Percentiles rank a stretch among this genome's conserved stretches.
Conservation (phyloP, 2,113 vertebrate species). For the Oriolus oriolus region DNA sequence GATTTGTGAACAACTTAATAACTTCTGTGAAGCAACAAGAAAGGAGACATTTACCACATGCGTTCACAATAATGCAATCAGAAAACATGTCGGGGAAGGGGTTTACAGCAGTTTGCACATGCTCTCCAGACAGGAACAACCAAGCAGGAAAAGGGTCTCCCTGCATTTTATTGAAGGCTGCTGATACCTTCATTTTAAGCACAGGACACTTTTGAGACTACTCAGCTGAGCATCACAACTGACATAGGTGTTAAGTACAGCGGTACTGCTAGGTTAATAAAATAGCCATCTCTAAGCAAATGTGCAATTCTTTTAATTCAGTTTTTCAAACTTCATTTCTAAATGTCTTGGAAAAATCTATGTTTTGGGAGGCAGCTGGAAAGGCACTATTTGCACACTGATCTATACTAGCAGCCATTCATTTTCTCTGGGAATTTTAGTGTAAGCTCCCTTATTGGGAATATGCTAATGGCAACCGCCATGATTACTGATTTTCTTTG, state of each 20-base stretch:
- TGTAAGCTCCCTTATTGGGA: constrained; percentile 87
- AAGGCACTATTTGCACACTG: constrained; percentile 75
- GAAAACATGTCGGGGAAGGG: background rate
- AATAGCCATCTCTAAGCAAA: background rate
- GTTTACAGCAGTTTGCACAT: background rate
- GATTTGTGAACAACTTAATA: constrained; percentile 51
- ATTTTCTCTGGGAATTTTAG: constrained; percentile 80
- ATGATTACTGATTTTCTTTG: constrained; percentile 95
- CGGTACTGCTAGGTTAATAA: background rate
- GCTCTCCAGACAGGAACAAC: constrained; percentile 26
- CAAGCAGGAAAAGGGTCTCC: constrained; percentile 3
- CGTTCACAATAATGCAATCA: constrained; percentile 41
- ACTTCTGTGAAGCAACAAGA: constrained; percentile 50
- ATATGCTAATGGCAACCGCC: constrained; percentile 92
- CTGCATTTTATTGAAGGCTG: constrained; percentile 13
- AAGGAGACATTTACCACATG: constrained; percentile 22
- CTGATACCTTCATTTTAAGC: constrained; percentile 23
- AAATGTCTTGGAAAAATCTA: constrained; percentile 14
- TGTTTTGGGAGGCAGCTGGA: constrained; percentile 81
- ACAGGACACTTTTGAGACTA: background rate
- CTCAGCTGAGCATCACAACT: background rate
- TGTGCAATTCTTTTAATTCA: background rate
- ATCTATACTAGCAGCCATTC: constrained; percentile 77
- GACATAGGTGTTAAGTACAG: background rate
- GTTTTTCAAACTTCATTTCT: constrained; percentile 54